Evolutionary conservation across 2,888 invertebrate genomes (phyloP).

Genomic region (Morpho deidamia): DNA sequence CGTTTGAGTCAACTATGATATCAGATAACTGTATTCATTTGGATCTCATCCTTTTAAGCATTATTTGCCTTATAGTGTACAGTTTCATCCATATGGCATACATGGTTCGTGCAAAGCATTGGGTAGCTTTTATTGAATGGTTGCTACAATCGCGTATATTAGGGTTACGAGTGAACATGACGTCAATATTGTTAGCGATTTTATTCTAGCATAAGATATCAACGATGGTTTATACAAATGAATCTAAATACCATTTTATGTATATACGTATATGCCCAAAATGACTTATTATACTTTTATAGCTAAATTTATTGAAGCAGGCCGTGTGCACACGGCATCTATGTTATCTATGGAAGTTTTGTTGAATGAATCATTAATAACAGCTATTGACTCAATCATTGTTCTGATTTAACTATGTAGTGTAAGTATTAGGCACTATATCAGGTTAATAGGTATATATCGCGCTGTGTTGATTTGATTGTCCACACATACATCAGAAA

Average conservation of each 20-base stretch:
- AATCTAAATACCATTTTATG: background rate
- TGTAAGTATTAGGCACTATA: no score
- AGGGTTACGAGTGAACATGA: slow-evolving; percentile 1
- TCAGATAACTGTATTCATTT: slow-evolving; percentile 5
- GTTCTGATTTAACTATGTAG: no score
- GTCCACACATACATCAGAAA: no score
- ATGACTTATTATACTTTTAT: background rate
- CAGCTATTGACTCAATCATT: background rate
- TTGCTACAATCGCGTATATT: slow-evolving; percentile 7
- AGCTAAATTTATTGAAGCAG: background rate
- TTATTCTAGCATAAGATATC: background rate
- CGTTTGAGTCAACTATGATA: slow-evolving; percentile 8
- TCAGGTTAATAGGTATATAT: no score
- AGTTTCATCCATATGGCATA: background rate
- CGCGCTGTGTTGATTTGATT: no score
- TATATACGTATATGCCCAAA: background rate
- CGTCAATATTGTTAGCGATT: slow-evolving; percentile 1
- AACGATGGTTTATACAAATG: background rate
- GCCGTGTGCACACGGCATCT: background rate
- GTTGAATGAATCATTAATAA: background rate
- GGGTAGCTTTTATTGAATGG: slow-evolving; percentile 20
- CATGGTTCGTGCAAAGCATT: background rate
- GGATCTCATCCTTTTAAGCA: slow-evolving; percentile 14
- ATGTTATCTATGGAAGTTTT: background rate
- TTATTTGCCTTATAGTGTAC: slow-evolving; percentile 2